Conservation (phyloP, 2,113 vertebrate genomes). For the Nyctereutes procyonoides region DNA sequence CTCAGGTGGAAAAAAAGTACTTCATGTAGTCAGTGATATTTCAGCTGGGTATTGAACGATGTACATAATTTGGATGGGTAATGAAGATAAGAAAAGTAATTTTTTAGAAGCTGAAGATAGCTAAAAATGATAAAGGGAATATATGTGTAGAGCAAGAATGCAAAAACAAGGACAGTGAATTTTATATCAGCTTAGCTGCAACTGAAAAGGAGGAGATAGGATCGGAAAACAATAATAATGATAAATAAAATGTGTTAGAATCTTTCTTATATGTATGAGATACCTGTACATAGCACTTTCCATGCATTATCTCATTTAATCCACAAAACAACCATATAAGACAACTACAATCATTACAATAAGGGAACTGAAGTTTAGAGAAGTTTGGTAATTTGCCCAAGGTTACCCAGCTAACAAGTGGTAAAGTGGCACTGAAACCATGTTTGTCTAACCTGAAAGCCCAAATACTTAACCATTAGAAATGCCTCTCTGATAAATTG, state of each 20-base stretch:
- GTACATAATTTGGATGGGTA: background rate
- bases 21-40: background rate
- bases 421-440: background rate
- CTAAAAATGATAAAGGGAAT: background rate
- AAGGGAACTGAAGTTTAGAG: constrained; percentile 35
- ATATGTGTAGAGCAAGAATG: background rate
- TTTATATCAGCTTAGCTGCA: background rate
- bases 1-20: background rate
- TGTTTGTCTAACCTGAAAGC: background rate
- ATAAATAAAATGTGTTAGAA: background rate
- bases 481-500: background rate
- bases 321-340: background rate
- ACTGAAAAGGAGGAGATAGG: background rate
- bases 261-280: background rate
- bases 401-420: background rate
- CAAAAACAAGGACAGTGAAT: background rate
- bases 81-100: background rate
- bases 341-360: background rate
- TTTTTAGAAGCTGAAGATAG: background rate
- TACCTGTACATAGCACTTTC: background rate
- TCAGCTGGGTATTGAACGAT: background rate
- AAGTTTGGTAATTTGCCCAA: background rate
- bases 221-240: background rate
- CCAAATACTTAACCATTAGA: background rate
- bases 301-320: background rate